Conservation (phyloP, 2,797 vertebrate genomes). For the Enteromius radiatus region DNA sequence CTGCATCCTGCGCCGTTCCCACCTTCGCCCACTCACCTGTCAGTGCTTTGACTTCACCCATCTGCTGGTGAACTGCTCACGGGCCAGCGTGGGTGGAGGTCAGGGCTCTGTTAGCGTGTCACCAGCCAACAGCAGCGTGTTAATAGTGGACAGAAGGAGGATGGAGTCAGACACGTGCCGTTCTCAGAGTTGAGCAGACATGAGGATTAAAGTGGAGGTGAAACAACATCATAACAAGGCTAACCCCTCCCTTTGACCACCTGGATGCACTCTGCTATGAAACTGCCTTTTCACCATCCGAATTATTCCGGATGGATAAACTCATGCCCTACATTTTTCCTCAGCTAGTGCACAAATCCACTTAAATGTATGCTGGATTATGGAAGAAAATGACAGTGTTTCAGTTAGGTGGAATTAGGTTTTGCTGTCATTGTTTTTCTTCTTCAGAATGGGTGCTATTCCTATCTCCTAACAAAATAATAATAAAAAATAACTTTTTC, state of each 20-base stretch:
- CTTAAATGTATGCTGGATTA: background rate
- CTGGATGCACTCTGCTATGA: background rate
- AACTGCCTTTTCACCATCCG: background rate
- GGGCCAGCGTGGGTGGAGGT: constrained; percentile 50
- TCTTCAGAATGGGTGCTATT: too few relatives aligned
- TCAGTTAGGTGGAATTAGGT: too few relatives aligned
- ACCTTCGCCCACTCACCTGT: constrained; percentile 72
- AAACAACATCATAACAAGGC: background rate
- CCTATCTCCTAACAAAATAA: too few relatives aligned
- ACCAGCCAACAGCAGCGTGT: constrained; percentile 55
- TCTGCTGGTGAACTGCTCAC: constrained; percentile 61
- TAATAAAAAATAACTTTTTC: too few relatives aligned
- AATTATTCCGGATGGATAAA: background rate
- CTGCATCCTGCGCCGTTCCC: constrained; percentile 69
- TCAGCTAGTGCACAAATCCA: background rate
- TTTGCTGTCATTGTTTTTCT: too few relatives aligned
- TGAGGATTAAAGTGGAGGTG: background rate
- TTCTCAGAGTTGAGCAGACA: constrained; percentile 7
- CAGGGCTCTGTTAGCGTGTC: constrained; percentile 38
- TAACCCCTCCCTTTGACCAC: background rate
- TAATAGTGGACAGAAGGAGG: constrained; percentile 72
- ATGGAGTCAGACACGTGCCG: constrained; percentile 66
- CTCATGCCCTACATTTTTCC: background rate
- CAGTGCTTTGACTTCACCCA: constrained; percentile 63
- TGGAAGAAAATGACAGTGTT: background rate